A percentile compares a stretch with the other conserved stretches of the same genome.
phyloP scores from a whole-genome alignment of 2,797 vertebrate species.

The Trichosurus vulpecula region DNA sequence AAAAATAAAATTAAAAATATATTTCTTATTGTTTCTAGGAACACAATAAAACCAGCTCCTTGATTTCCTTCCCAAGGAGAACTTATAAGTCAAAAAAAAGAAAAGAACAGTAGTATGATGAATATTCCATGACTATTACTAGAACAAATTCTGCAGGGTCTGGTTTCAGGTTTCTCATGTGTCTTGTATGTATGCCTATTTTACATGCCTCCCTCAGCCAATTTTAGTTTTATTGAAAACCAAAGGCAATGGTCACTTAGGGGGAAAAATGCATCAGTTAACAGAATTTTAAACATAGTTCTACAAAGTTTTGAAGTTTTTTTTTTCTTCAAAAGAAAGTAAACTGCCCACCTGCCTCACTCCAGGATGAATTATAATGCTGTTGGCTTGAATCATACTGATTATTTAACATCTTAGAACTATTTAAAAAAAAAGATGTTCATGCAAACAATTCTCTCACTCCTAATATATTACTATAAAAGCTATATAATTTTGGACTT shows the following conservation, averaged over 20 bases:
- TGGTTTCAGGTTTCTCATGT: not conserved
- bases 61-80: too few relatives aligned
- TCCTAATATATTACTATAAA: conserved; percentile 25
- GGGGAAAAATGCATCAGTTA: conserved; percentile 20
- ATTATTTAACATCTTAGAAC: conserved; percentile 32
- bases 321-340: conserved; percentile 42
- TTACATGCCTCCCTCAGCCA: not conserved
- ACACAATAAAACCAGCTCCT: too few relatives aligned
- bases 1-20: too few relatives aligned
- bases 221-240: conserved; percentile 40
- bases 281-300: conserved; percentile 17
- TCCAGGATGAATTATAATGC: conserved; percentile 1
- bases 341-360: not conserved
- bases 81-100: too few relatives aligned
- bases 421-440: too few relatives aligned
- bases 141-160: not conserved
- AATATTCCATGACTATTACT: conserved; percentile 43
- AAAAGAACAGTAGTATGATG: conserved; percentile 31
- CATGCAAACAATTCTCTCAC: not conserved
- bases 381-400: not conserved
- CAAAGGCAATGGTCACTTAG: conserved; percentile 19
- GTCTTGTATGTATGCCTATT: not conserved
- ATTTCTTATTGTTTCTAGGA: too few relatives aligned
- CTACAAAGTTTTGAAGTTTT: conserved; percentile 20
- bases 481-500: not conserved